Evolutionary conservation across 2,797 vertebrate species (phyloP).

Genomic region (Fistularia commersonii): DNA sequence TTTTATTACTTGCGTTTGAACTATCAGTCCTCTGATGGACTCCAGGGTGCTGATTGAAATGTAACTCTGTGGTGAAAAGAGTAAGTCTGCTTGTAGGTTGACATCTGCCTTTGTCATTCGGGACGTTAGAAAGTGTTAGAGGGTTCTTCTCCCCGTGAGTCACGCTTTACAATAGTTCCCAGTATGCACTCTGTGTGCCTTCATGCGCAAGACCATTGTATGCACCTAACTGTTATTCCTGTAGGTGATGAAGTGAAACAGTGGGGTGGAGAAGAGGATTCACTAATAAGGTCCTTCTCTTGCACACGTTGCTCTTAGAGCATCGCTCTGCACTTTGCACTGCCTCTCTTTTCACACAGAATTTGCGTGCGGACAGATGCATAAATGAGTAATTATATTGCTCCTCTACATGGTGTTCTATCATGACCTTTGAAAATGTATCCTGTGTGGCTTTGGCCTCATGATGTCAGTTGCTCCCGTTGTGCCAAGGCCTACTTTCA

Average conservation of each 20-base stretch:
- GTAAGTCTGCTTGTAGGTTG: slow-evolving; percentile 53
- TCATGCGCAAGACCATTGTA: slow-evolving; percentile 55
- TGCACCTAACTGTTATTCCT: slow-evolving; percentile 57
- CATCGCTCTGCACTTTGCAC: no score
- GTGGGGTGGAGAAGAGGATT: slow-evolving; percentile 16
- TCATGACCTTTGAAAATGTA: no score
- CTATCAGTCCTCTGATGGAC: slow-evolving; percentile 27
- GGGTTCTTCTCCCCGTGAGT: slow-evolving; percentile 51
- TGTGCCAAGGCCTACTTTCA: background rate
- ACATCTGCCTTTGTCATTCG: slow-evolving; percentile 68
- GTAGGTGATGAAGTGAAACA: slow-evolving; percentile 29
- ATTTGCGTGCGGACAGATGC: no score
- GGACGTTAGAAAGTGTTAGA: slow-evolving; percentile 61
- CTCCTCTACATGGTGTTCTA: no score
- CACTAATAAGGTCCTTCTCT: no score
- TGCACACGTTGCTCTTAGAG: no score
- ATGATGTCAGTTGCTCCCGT: slow-evolving; percentile 18
- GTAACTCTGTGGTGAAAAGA: slow-evolving; percentile 17
- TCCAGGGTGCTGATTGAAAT: slow-evolving; percentile 34
- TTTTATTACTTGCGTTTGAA: slow-evolving; percentile 30
- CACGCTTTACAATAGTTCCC: slow-evolving; percentile 62
- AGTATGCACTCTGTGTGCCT: slow-evolving; percentile 53
- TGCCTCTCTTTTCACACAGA: no score
- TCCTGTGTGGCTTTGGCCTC: slow-evolving; percentile 25
- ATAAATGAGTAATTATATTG: no score